Evolutionary conservation across 2,113 vertebrate genomes (phyloP).

Genomic region (Cephalopholis sonnerati): DNA sequence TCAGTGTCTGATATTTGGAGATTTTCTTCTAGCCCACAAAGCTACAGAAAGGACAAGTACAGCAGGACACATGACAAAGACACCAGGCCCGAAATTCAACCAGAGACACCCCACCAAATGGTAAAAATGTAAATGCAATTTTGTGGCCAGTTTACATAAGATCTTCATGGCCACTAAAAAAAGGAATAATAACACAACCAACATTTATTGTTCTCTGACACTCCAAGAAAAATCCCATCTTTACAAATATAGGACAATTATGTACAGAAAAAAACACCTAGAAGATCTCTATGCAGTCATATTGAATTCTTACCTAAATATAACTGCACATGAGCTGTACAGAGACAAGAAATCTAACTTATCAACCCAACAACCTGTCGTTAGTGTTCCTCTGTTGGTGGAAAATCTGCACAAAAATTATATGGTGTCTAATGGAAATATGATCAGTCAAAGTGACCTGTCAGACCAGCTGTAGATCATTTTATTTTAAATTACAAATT

Average conservation of each 20-base stretch:
- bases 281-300: background rate
- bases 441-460: slow-evolving; percentile 18
- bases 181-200: background rate
- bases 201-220: background rate
- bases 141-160: background rate
- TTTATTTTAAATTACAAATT: background rate
- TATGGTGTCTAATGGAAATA: slow-evolving; percentile 12
- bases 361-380: slow-evolving; percentile 5
- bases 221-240: background rate
- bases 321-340: background rate
- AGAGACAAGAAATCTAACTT: slow-evolving; percentile 4
- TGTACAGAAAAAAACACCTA: background rate
- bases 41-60: background rate
- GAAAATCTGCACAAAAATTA: background rate
- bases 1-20: background rate
- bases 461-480: slow-evolving; percentile 7
- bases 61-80: background rate
- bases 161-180: background rate
- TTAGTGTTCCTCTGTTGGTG: background rate
- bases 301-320: background rate
- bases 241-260: slow-evolving; percentile 6
- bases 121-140: background rate
- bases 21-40: background rate
- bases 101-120: background rate
- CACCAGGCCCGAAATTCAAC: background rate